phyloP scores from a whole-genome alignment of 2,113 vertebrate species.

The Cottus gobio region DNA sequence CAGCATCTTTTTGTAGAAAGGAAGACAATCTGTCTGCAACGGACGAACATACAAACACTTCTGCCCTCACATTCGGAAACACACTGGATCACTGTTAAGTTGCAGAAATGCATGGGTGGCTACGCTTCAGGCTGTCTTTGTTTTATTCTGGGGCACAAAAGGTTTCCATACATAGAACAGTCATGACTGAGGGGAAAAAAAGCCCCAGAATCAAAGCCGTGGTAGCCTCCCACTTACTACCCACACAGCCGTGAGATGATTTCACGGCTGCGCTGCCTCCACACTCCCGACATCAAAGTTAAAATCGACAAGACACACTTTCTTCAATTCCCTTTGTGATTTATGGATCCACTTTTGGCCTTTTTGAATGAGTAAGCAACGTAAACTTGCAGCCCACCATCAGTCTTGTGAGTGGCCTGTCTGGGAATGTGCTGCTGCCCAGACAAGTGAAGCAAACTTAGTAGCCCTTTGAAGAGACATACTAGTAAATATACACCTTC shows the following conservation, averaged over 20 bases:
- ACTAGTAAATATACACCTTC: not conserved
- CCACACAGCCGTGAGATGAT: constrained; percentile 61
- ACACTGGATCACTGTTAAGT: constrained; percentile 45
- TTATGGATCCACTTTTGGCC: constrained; percentile 45
- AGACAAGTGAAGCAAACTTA: not conserved
- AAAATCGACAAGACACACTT: constrained; percentile 33
- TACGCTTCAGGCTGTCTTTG: constrained; percentile 27
- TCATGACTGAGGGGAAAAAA: constrained; percentile 11
- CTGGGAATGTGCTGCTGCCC: constrained; percentile 22
- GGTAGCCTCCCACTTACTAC: constrained; percentile 57
- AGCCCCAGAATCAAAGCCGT: constrained; percentile 31
- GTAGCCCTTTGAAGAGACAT: not conserved
- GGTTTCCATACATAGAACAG: constrained; percentile 41
- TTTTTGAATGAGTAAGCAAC: constrained; percentile 55
- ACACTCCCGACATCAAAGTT: constrained; percentile 31
- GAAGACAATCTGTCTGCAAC: not conserved
- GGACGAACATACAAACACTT: not conserved
- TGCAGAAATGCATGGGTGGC: constrained; percentile 30
- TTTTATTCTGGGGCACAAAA: constrained; percentile 19
- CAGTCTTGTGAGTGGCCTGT: constrained; percentile 12
- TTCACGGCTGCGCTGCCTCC: constrained; percentile 46
- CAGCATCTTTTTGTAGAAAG: not conserved
- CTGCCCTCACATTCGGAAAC: constrained; percentile 18
- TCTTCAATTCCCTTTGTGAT: constrained; percentile 45
- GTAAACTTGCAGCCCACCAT: constrained; percentile 11